phyloP scores from a whole-genome alignment of 2,888 invertebrate species.

The Megastigmus dorsalis region DNA sequence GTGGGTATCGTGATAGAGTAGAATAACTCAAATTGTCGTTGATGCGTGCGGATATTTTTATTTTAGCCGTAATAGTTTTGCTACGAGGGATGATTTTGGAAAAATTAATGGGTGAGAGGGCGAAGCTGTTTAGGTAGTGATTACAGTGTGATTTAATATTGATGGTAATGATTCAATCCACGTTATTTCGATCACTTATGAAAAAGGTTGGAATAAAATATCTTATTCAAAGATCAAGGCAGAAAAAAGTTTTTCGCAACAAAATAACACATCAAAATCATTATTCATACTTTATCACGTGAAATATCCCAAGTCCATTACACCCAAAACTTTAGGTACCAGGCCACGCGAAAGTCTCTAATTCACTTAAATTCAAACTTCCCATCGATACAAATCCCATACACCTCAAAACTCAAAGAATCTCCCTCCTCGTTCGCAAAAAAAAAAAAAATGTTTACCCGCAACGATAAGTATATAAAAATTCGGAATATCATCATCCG shows the following conservation, averaged over 20 bases:
- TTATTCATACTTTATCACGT: too few relatives aligned
- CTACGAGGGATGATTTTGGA: not conserved
- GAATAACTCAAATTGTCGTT: constrained; percentile 42
- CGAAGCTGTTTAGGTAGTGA: too few relatives aligned
- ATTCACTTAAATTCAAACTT: constrained; percentile 10
- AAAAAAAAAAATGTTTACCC: constrained; percentile 33
- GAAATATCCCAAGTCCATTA: too few relatives aligned
- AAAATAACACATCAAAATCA: too few relatives aligned
- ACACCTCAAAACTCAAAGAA: constrained; percentile 4
- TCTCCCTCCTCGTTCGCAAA: too few relatives aligned
- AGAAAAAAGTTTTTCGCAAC: too few relatives aligned
- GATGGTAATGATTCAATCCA: too few relatives aligned
- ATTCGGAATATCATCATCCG: not conserved
- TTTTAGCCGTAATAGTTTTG: constrained; percentile 4
- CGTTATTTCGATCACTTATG: too few relatives aligned
- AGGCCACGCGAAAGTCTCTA: not conserved
- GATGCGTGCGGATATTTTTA: constrained; percentile 26
- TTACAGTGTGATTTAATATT: too few relatives aligned
- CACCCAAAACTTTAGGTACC: not conserved
- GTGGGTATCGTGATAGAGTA: constrained; percentile 13
- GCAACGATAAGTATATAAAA: constrained; percentile 9
- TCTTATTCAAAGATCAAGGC: too few relatives aligned
- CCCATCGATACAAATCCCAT: constrained; percentile 2
- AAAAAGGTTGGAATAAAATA: too few relatives aligned
- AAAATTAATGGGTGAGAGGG: too few relatives aligned